Percentiles rank a stretch among this genome's conserved stretches.
Evolutionary conservation across 2,113 vertebrate genomes (phyloP).

Genomic region (Plecturocebus donacophilus): DNA sequence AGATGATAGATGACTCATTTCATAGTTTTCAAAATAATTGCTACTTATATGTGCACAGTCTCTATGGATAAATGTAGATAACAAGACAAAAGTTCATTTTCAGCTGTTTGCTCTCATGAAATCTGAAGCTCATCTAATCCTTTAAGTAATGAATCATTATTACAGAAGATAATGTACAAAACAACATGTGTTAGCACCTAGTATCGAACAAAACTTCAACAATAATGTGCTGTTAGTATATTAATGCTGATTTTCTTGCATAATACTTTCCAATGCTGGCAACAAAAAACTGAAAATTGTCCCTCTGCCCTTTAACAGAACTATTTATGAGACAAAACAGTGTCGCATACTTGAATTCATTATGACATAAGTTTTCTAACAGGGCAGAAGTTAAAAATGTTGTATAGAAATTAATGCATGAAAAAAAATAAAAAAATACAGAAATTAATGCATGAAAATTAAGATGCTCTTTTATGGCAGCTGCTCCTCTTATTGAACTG

Average conservation of each 20-base stretch:
- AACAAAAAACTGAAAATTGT: not conserved
- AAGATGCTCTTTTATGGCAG: constrained; percentile 63
- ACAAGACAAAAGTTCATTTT: not conserved
- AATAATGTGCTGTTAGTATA: not conserved
- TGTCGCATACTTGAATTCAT: constrained; percentile 57
- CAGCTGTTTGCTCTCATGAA: not conserved
- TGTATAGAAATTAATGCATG: constrained; percentile 50
- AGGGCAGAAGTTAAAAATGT: constrained; percentile 63
- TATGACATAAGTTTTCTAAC: constrained; percentile 53
- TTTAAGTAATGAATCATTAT: not conserved
- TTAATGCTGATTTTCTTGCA: not conserved
- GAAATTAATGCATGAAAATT: constrained; percentile 52
- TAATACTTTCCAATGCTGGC: not conserved
- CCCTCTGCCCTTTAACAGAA: not conserved
- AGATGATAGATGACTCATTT: not conserved
- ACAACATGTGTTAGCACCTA: not conserved
- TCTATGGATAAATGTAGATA: not conserved
- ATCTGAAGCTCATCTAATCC: not conserved
- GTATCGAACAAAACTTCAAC: not conserved
- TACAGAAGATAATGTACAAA: not conserved
- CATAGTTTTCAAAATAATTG: not conserved
- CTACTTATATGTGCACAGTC: not conserved
- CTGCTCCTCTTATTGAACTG: constrained; percentile 16
- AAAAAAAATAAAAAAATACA: not conserved
- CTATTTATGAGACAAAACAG: constrained; percentile 4